A percentile compares a stretch with the other conserved stretches of the same genome.
These are phyloP conservation scores for Malaclemys terrapin DNA, from an alignment of 2,113 vertebrate genomes.

Conservation along the genomic window DNA sequence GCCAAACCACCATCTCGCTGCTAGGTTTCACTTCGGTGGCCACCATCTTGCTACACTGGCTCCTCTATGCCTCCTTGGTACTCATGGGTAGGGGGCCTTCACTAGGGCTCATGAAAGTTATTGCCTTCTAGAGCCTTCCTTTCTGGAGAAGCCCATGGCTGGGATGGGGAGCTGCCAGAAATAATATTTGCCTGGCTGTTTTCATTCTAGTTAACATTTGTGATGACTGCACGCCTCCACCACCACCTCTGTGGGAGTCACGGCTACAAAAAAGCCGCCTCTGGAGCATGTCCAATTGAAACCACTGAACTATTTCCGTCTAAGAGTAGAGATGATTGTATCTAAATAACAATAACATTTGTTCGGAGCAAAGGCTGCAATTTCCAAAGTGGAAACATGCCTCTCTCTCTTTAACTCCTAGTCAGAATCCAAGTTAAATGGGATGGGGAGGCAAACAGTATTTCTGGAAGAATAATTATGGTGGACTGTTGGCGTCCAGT, in stretches of 20 bases:
- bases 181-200: neutral
- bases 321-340: slow-evolving; percentile 25
- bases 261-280: neutral
- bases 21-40: neutral
- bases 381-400: slow-evolving; percentile 69
- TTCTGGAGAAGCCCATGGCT: neutral
- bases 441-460: slow-evolving; percentile 58
- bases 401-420: slow-evolving; percentile 58
- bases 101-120: neutral
- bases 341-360: slow-evolving; percentile 64
- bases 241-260: neutral
- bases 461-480: slow-evolving; percentile 74
- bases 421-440: slow-evolving; percentile 44
- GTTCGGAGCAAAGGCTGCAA: slow-evolving; percentile 63
- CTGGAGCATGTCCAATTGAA: neutral
- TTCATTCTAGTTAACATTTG: neutral
- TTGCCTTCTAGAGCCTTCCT: neutral
- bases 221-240: neutral
- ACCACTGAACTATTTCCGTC: neutral
- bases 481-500: slow-evolving; percentile 64
- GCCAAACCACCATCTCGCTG: neutral
- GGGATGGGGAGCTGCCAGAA: neutral
- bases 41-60: neutral
- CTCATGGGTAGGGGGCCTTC: neutral
- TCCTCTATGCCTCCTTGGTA: neutral